Conservation (phyloP, 1,140 invertebrate species). For the Drosophila baimaii region DNA sequence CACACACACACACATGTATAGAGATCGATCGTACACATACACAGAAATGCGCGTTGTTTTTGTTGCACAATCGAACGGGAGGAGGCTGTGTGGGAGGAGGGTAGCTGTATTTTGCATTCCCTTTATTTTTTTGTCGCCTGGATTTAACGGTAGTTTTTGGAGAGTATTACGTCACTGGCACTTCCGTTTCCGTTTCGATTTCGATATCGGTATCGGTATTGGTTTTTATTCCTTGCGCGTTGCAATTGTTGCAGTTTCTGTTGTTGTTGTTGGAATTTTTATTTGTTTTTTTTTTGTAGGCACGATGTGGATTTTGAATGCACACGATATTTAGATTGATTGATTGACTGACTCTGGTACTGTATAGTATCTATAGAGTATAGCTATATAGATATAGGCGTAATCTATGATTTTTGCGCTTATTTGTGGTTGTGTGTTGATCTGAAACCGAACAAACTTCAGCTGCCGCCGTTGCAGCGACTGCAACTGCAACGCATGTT, state of each 20-base stretch:
- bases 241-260: constrained; percentile 54
- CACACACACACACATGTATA: constrained; percentile 19
- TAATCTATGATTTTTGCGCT: constrained; percentile 46
- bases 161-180: constrained; percentile 80
- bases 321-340: constrained; percentile 55
- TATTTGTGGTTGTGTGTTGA: constrained; percentile 35
- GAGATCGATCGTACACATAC: constrained; percentile 31
- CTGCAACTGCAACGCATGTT: constrained; percentile 50
- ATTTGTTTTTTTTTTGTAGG: constrained; percentile 29
- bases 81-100: constrained; percentile 13
- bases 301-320: constrained; percentile 80
- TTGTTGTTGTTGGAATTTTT: constrained; percentile 37
- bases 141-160: constrained; percentile 40
- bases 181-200: constrained; percentile 68
- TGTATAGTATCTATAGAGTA: constrained; percentile 18
- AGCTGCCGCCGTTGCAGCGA: constrained; percentile 48
- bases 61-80: constrained; percentile 62
- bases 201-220: constrained; percentile 10
- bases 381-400: constrained; percentile 29
- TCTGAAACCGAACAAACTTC: constrained; percentile 76
- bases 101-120: constrained; percentile 21
- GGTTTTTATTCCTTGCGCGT: constrained; percentile 38
- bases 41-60: constrained; percentile 41
- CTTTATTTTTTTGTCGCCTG: constrained; percentile 18
- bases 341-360: constrained; percentile 51